These are phyloP conservation scores for Siderastrea siderea DNA, from an alignment of 92 coral and sea anemone genomes.

Conservation along the genomic window DNA sequence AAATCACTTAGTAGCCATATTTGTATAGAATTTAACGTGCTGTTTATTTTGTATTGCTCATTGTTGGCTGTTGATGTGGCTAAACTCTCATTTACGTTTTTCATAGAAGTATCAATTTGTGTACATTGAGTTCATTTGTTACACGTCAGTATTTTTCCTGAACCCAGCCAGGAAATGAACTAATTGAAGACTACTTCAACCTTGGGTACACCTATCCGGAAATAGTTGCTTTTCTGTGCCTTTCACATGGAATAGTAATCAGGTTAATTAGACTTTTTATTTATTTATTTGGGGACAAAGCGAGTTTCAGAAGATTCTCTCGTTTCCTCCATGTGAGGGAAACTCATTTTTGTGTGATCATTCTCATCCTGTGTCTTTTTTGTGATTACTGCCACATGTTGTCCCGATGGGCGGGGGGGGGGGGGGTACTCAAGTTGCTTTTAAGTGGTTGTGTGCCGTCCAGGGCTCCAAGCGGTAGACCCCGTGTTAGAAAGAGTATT, in stretches of 20 bases:
- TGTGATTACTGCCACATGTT: no score
- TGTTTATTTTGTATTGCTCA: background rate
- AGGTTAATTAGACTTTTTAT: background rate
- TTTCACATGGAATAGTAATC: background rate
- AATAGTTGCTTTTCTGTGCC: constrained; percentile 26
- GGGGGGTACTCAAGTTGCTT: no score
- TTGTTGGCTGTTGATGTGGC: background rate
- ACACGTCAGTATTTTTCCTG: background rate
- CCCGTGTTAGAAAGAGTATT: no score
- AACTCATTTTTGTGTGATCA: background rate
- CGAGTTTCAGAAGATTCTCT: background rate
- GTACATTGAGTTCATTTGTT: background rate
- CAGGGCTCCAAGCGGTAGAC: no score
- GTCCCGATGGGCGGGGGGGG: no score
- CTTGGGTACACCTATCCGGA: constrained; percentile 36
- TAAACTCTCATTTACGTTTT: background rate
- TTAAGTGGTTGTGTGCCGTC: no score
- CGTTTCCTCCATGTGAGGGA: background rate
- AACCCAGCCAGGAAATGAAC: background rate
- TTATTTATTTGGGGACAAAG: background rate
- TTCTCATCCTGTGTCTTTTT: no score
- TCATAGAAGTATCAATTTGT: no score
- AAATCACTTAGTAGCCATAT: no score
- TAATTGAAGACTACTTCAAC: constrained; percentile 24
- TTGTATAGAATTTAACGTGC: background rate